Evolutionary conservation across 35 echinoderm and acorn worm genomes (phyloP), one percentile per base, ranked within the genome.

Genomic region (Anneissia japonica): DNA sequence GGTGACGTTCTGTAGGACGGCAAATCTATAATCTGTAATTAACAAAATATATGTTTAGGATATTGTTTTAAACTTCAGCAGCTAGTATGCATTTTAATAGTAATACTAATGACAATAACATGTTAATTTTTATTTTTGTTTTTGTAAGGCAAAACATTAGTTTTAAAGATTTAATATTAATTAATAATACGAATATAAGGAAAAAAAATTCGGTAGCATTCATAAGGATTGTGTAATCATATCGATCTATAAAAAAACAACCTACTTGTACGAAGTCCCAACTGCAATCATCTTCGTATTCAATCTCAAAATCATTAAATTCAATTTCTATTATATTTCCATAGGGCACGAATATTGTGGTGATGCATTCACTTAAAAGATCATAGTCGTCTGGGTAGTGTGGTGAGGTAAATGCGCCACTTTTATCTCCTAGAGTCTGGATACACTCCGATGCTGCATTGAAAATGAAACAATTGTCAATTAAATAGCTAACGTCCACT

Each of bases 321-420:
- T 9, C 26, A 26, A 64, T 64, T 64, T 64, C 51, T 64, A 64
- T 64, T 64, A 64, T 23, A 64, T 64, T 12, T 64, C 51, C 51
- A 64, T 64, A 64, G 11, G 51, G 51, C 1, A 64, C 51, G 1
- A 23, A 64, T 9, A 64, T 64, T 64, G 51, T 12, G 51, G 51
- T 64, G 51, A 23, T 64, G 19, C 51, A 64, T 64, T 64, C 51
- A 3, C 1, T 64, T 9, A 2, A 16, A 19, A 64, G 51, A 23
- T 64, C 51, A 46, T 88, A 88, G 1, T 79, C 34, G 0, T 81
- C 29, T 10, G 90, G 90, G 30, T 84, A 92, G 85, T 88, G 83
- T 0, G 81, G 90, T 39, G 79, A 87, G 4, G 79, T 72, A 32
- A 92, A 92, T 0, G 30, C 19, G 4, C 90, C 90, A 31, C 31